Conservation (phyloP, 2,888 invertebrate species). For the Chrysolina oricalcia region DNA sequence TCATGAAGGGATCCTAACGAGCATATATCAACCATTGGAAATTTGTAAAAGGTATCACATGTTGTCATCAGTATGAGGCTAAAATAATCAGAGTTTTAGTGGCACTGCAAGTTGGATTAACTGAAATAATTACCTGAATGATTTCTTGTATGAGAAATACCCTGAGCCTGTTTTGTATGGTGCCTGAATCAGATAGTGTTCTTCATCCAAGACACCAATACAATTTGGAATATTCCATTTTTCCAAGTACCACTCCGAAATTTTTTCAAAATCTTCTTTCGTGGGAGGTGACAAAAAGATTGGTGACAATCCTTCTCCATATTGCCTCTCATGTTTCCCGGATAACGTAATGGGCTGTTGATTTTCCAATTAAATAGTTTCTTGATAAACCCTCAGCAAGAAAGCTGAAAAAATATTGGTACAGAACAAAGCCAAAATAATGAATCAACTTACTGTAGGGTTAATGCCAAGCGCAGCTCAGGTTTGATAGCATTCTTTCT, state of each 20-base stretch:
- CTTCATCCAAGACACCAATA: no score
- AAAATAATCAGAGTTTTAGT: conserved; percentile 4
- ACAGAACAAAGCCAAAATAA: no score
- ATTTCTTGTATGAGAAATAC: conserved; percentile 61
- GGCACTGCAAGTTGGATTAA: not conserved
- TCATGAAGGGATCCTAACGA: conserved; percentile 60
- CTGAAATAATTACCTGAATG: conserved; percentile 25
- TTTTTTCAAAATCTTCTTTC: conserved; percentile 36
- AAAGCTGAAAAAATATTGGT: no score
- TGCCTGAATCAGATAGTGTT: conserved; percentile 54
- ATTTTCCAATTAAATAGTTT: conserved; percentile 50
- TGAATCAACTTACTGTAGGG: conserved; percentile 11
- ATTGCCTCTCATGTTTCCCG: conserved; percentile 50
- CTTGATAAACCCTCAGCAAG: no score
- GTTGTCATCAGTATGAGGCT: conserved; percentile 54
- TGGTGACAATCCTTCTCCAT: conserved; percentile 50
- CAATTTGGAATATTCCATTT: no score
- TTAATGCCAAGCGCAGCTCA: not conserved
- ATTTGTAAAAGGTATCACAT: conserved; percentile 58
- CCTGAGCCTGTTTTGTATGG: no score
- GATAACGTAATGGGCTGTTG: conserved; percentile 57
- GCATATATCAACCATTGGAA: conserved; percentile 60
- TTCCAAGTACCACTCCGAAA: no score
- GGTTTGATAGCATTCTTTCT: no score
- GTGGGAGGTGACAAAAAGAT: conserved; percentile 52